Conservation (phyloP, 2,113 vertebrate species). For the Salvelinus namaycush region DNA sequence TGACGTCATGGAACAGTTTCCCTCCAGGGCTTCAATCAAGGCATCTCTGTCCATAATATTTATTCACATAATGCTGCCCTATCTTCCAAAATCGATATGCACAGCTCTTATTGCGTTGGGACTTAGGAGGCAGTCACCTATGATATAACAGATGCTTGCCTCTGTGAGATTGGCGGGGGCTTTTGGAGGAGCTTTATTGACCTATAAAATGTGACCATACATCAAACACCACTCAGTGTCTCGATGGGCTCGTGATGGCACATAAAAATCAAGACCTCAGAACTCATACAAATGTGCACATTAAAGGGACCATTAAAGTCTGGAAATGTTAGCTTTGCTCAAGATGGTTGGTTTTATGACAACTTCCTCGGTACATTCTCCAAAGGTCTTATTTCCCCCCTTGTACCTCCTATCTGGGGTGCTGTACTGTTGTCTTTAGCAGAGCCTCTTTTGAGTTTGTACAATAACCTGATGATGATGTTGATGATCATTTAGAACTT, state of each 20-base stretch:
- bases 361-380: not conserved
- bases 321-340: conserved; percentile 6
- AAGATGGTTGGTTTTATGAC: conserved; percentile 2
- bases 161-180: not conserved
- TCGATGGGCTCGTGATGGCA: conserved; percentile 1
- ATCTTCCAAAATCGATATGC: too few relatives aligned
- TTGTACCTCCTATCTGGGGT: not conserved
- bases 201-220: not conserved
- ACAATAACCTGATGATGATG: too few relatives aligned
- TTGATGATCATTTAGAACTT: too few relatives aligned
- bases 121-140: too few relatives aligned
- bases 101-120: not conserved
- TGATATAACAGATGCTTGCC: not conserved
- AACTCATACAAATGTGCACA: conserved; percentile 2
- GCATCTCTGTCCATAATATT: not conserved
- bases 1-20: not conserved
- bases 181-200: conserved; percentile 18
- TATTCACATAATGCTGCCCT: not conserved
- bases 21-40: not conserved
- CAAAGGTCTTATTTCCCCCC: not conserved
- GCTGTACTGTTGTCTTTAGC: too few relatives aligned
- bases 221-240: conserved; percentile 5
- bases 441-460: too few relatives aligned
- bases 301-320: not conserved
- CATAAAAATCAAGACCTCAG: not conserved